phyloP scores from a whole-genome alignment of 2,113 vertebrate genomes.

The Marmota flaviventris region DNA sequence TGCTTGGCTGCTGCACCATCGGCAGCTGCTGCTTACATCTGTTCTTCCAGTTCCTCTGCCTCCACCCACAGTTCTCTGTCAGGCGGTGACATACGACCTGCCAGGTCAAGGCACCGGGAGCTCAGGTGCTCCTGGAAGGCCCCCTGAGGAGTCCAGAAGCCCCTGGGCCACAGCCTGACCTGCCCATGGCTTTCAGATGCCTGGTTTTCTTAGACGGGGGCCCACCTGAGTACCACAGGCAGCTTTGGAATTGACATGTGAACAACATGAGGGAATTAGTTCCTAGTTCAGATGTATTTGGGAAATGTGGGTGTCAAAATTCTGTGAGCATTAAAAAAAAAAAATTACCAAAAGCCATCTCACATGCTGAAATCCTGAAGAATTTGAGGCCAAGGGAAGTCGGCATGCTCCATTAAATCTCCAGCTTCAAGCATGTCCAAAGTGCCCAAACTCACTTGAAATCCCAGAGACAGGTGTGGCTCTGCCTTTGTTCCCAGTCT shows the following conservation, averaged over 20 bases:
- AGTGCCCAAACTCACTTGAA: background rate
- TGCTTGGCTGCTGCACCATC: background rate
- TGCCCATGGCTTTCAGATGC: background rate
- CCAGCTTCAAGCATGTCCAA: background rate
- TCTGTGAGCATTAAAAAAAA: background rate
- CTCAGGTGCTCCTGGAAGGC: fast-evolving
- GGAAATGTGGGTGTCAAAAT: background rate
- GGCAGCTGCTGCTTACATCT: background rate
- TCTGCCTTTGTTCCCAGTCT: background rate
- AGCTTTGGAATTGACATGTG: too few relatives aligned
- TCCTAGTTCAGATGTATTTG: constrained; percentile 8
- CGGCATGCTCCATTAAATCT: background rate
- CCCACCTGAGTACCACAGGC: background rate
- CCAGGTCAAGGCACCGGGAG: background rate
- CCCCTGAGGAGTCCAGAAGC: background rate
- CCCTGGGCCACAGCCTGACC: background rate
- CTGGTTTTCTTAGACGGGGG: background rate
- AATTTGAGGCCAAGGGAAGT: background rate
- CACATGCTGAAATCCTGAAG: background rate
- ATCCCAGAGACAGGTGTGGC: background rate
- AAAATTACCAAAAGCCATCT: background rate
- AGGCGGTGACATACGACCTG: background rate
- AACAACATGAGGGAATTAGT: background rate
- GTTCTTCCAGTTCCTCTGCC: background rate
- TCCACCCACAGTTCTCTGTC: background rate